Evolutionary conservation across 2,797 vertebrate species (phyloP), one percentile per base, ranked within the genome.

Genomic region (Champsocephalus esox): DNA sequence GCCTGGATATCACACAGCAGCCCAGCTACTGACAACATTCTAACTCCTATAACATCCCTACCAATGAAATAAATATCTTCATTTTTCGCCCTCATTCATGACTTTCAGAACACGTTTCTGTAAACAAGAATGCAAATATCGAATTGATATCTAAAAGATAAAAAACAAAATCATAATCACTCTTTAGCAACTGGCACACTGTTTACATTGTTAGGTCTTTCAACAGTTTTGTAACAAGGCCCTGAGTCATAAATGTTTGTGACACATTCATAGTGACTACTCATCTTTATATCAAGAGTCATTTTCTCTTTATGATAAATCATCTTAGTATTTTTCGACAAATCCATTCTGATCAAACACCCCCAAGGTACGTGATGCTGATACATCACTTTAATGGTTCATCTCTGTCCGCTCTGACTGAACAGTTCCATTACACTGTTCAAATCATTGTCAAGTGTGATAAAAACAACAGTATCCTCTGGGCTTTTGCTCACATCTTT

Each of bases 291-390:
- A 73, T 73, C 64, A 49, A 44, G 66, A 78, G 74, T 75, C 71
- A 82, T 82, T 89, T 73, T 75, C 70, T 78, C 12, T 66, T 62
- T 16, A 11, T 11, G 14, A 68, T 83, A 70, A 84, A 73, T 86
- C 72, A 63, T 62, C 28, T 59, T 54, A 70, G 67, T 58, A 52
- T 58, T 13, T 73, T 73, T 75, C 63, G 19, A 77, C 69, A 66
- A 72, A 75, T 63, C 49, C 51, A 38, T 61, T 75, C 49, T 82
- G 76, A 83, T 83, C 72, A 86, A 80, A 77, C 63, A 62, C 80
- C 58, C 79, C 16, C 49, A 55, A 82, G 50, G 56, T 62, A 74
- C 68, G 45, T 67, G 51, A 70, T 66, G 50, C 70, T 79, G 73
- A 81, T 77, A 70, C 79, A 65, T 80, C 65, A 69, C 61, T 80